A percentile compares a stretch with the other conserved stretches of the same genome.
phyloP scores from a whole-genome alignment of 2,797 vertebrate species.

The Chloroceryle amazona region DNA sequence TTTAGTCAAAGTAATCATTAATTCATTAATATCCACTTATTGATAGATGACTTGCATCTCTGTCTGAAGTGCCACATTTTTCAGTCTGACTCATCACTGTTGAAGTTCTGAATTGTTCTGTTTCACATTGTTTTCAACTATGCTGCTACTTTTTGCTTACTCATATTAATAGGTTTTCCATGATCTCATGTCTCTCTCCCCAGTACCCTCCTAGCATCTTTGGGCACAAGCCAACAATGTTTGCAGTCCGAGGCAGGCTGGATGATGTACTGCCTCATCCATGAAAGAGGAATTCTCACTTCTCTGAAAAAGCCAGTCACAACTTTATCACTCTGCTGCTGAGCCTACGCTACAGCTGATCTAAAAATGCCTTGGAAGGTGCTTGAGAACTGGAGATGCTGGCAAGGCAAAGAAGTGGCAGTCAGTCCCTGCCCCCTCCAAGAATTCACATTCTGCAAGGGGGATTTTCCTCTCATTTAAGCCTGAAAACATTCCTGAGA shows the following conservation, averaged over 20 bases:
- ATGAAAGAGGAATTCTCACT: not conserved
- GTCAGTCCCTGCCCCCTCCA: constrained; percentile 26
- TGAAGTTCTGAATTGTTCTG: not conserved
- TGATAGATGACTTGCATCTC: not conserved
- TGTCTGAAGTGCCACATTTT: not conserved
- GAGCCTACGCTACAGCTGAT: not conserved
- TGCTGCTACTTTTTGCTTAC: not conserved
- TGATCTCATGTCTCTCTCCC: not conserved
- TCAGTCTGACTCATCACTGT: not conserved
- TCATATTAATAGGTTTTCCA: not conserved
- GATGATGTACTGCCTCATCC: not conserved
- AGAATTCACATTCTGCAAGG: constrained; percentile 45
- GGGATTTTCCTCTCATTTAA: constrained; percentile 73
- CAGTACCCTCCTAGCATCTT: not conserved
- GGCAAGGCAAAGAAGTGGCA: constrained; percentile 53
- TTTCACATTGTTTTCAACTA: not conserved
- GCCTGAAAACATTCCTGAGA: constrained; percentile 73
- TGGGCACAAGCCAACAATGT: not conserved
- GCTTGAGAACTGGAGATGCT: constrained; percentile 25
- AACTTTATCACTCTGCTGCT: not conserved
- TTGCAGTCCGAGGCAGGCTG: not conserved
- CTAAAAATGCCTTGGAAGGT: constrained; percentile 3
- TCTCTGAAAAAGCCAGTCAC: not conserved
- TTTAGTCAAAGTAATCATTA: not conserved
- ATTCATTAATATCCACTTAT: not conserved